Evolutionary conservation across 1,140 invertebrate species (phyloP), one percentile per base, ranked within the genome.

Genomic region (Sarcophaga bullata): DNA sequence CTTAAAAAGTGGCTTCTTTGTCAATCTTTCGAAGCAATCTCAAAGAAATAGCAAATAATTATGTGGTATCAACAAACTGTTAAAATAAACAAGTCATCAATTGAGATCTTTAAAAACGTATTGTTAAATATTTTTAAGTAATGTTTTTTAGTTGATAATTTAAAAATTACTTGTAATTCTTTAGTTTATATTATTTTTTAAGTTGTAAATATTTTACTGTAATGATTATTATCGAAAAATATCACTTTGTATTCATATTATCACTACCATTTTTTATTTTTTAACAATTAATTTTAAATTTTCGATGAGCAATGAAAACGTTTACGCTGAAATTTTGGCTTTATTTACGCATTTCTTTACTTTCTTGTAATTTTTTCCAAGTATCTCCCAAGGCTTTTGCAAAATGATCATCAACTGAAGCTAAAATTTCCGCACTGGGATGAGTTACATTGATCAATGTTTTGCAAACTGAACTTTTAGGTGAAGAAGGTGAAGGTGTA

Each of bases 361-460:
- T 91, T 50, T 92, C 93, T 88, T 95, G 93, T 84, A 99, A 92
- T 90, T 96, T 95, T 82, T 94, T 93, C 97, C 97, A 99, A 0
- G 96, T 98, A 83, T 98, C 96, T 1, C 97, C 97, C 7, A 98
- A 92, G 3, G 98, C 97, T 92, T 98, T 98, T 13, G 97, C 96
- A 91, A 98, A 98, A 88, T 99, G 97, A 90, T 98, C 98, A 91
- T 99, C 98, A 17, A 99, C 96, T 86, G 93, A 93, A 58, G 92
- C 92, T 75, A 91, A 90, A 0, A 91, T 89, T 84, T 92, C 92
- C 90, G 92, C 92, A 84, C 86, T 91, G 80, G 86, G 81, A 8
- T 82, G 81, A 47, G 46, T 15, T 13, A 47, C 17, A 48, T 13
- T 75, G n/a, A 17, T 25, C 6, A 48, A 19, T 19, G 81, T 76